phyloP scores from a whole-genome alignment of 1,140 invertebrate species.

The Riptortus pedestris region DNA sequence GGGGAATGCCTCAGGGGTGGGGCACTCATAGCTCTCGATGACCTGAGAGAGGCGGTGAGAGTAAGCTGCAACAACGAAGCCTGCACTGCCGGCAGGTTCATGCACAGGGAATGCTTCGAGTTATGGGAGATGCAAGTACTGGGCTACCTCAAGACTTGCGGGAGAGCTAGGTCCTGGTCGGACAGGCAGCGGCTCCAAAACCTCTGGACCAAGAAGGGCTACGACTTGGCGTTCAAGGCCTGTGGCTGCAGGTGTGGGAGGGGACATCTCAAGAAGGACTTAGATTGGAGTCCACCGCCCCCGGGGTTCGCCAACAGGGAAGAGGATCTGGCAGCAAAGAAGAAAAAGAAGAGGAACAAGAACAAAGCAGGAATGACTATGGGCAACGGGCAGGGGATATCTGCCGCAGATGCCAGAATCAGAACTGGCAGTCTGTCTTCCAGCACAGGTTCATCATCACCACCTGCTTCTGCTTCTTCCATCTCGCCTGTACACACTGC shows the following conservation, averaged over 20 bases:
- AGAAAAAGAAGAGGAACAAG: constrained; percentile 57
- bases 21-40: constrained; percentile 54
- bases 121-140: constrained; percentile 82
- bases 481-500: constrained; percentile 52
- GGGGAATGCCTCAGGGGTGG: constrained; percentile 48
- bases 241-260: constrained; percentile 78
- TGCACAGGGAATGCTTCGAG: constrained; percentile 93
- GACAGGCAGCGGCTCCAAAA: constrained; percentile 88
- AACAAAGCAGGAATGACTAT: constrained; percentile 46
- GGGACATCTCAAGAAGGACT: constrained; percentile 86
- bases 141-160: constrained; percentile 77
- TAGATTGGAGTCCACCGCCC: constrained; percentile 74
- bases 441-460: constrained; percentile 52
- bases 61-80: constrained; percentile 92
- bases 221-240: constrained; percentile 83
- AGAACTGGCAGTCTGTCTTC: constrained; percentile 52
- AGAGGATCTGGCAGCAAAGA: constrained; percentile 45
- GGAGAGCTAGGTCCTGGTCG: constrained; percentile 82
- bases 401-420: constrained; percentile 31
- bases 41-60: constrained; percentile 68
- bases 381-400: constrained; percentile 39
- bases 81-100: constrained; percentile 75
- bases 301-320: constrained; percentile 37
- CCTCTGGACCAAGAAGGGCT: constrained; percentile 94
- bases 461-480: constrained; percentile 50